A percentile compares a stretch with the other conserved stretches of the same genome.
Conservation (phyloP, 2,888 invertebrate genomes). For the Nemapogon koenigi region DNA sequence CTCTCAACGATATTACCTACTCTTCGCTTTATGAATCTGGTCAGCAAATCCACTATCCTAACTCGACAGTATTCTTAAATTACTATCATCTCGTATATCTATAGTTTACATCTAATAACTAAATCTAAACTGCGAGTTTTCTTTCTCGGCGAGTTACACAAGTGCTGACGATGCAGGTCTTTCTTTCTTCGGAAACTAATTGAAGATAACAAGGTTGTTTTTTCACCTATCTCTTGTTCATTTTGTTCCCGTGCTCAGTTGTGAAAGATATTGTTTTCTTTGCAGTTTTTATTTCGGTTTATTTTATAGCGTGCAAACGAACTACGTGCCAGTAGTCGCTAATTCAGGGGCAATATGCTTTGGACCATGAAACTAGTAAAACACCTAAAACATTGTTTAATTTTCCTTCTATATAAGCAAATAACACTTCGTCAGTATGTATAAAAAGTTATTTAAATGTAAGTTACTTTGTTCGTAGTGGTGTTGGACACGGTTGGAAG, state of each 20-base stretch:
- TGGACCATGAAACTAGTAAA: no score
- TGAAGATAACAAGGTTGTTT: slow-evolving; percentile 54
- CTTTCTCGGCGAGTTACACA: slow-evolving; percentile 1
- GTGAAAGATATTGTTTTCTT: slow-evolving; percentile 38
- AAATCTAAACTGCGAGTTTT: no score
- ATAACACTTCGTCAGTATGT: no score
- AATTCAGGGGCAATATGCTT: no score
- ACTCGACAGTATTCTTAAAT: slow-evolving; percentile 1
- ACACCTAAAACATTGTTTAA: no score
- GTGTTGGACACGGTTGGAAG: not conserved
- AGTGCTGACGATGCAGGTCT: not conserved
- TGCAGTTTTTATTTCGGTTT: slow-evolving; percentile 25
- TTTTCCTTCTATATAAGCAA: no score
- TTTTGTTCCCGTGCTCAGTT: slow-evolving; percentile 25
- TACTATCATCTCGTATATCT: no score
- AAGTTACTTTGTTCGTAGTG: no score
- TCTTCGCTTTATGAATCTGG: slow-evolving; percentile 39
- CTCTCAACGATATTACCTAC: slow-evolving; percentile 33
- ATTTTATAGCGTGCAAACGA: no score
- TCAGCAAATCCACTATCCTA: slow-evolving; percentile 10
- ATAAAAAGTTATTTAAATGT: no score
- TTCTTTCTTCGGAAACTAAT: slow-evolving; percentile 45
- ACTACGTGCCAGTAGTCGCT: no score
- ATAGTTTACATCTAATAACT: no score
- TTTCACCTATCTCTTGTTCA: slow-evolving; percentile 35